Evolutionary conservation across 2,113 vertebrate species (phyloP).

Genomic region (Rutilus rutilus): DNA sequence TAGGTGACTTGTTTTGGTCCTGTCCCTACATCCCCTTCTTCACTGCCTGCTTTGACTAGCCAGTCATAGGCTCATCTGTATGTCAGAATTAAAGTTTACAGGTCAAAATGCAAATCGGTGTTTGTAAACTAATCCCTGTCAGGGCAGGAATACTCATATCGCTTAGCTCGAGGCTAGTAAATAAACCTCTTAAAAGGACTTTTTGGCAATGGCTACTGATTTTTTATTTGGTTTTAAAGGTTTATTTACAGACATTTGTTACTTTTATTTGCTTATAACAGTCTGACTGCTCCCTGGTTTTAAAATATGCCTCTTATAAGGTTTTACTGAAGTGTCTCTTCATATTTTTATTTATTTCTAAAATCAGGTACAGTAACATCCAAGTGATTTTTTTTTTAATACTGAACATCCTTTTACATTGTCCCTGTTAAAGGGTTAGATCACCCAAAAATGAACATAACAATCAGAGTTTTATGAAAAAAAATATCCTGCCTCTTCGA

Average conservation of each 20-base stretch:
- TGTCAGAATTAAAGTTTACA: neutral
- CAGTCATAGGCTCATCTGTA: neutral
- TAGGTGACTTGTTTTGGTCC: neutral
- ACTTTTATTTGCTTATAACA: too few relatives aligned
- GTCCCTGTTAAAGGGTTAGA: too few relatives aligned
- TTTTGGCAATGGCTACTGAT: neutral
- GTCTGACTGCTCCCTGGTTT: neutral
- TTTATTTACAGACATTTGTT: neutral
- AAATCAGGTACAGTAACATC: neutral
- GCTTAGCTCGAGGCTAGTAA: neutral
- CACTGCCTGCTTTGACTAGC: neutral
- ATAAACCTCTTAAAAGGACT: neutral
- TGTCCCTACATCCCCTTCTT: neutral
- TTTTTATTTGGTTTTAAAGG: neutral
- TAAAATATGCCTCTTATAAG: neutral
- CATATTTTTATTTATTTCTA: neutral
- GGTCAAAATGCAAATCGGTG: neutral
- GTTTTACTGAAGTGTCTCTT: neutral
- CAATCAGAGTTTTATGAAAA: too few relatives aligned
- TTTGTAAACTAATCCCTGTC: neutral
- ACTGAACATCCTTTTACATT: neutral
- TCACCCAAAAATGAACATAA: too few relatives aligned
- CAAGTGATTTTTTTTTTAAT: neutral
- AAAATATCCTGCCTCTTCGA: too few relatives aligned
- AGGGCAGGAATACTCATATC: neutral